Conservation (phyloP, 2,888 invertebrate species). For the Ernsta delagoae region DNA sequence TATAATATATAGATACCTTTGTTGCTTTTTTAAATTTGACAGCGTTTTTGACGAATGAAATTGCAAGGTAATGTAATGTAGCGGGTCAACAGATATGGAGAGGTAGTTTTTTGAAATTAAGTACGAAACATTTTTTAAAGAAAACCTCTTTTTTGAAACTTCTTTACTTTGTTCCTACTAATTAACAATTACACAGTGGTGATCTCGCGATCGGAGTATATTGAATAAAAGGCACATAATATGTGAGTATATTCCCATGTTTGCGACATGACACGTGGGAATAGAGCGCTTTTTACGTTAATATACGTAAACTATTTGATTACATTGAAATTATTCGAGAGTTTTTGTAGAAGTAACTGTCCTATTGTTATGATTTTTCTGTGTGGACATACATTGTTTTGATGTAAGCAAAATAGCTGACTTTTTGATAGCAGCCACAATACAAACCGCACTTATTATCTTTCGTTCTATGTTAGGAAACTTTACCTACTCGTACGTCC, state of each 20-base stretch:
- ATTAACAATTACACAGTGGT: too few relatives aligned
- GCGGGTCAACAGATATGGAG: too few relatives aligned
- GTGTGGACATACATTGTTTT: not conserved
- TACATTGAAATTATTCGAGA: not conserved
- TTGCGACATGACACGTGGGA: not conserved
- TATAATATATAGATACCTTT: too few relatives aligned
- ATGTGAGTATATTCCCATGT: not conserved
- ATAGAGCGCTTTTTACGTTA: not conserved
- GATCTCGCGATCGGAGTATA: too few relatives aligned
- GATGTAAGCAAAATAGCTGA: not conserved
- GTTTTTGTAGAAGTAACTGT: not conserved
- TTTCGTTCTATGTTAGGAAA: not conserved
- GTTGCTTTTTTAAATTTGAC: too few relatives aligned
- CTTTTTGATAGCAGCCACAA: not conserved
- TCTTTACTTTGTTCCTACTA: too few relatives aligned
- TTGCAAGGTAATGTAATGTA: too few relatives aligned
- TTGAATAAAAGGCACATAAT: too few relatives aligned
- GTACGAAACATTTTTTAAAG: too few relatives aligned
- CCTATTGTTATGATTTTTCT: conserved; percentile 2
- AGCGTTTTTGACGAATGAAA: too few relatives aligned
- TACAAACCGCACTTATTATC: not conserved
- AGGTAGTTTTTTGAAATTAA: too few relatives aligned
- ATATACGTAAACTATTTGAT: not conserved
- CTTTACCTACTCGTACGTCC: not conserved
- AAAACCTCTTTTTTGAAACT: too few relatives aligned